These are phyloP conservation scores for Ladona fulva DNA, from an alignment of 1,140 invertebrate species.

Conservation along the genomic window DNA sequence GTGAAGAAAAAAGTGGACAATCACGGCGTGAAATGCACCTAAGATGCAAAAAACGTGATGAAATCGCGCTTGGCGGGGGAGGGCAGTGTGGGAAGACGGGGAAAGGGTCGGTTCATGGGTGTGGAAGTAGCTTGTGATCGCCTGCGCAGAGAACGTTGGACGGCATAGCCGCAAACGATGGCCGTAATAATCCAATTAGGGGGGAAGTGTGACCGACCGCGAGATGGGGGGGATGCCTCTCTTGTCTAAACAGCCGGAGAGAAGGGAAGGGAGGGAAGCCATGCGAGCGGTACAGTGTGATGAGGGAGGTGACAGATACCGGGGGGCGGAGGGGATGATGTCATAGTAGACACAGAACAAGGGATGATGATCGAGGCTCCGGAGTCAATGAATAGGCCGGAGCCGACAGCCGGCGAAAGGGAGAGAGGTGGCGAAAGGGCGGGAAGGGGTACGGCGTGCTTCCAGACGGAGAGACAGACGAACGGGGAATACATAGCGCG, in stretches of 20 bases:
- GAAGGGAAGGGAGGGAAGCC: not conserved
- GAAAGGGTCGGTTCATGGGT: too few relatives aligned
- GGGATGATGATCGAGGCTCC: not conserved
- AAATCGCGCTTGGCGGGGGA: not conserved
- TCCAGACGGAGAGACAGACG: too few relatives aligned
- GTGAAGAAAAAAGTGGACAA: too few relatives aligned
- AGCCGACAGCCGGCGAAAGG: not conserved
- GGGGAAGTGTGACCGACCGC: not conserved
- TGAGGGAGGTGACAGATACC: not conserved
- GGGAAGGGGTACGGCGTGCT: not conserved
- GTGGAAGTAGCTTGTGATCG: constrained; percentile 2
- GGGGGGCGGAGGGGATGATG: not conserved
- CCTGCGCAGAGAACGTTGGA: not conserved
- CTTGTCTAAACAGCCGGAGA: not conserved
- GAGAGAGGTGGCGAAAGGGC: not conserved
- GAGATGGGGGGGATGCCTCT: not conserved
- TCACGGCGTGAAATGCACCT: too few relatives aligned
- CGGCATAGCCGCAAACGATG: not conserved
- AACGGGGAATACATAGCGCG: not conserved
- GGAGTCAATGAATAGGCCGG: not conserved
- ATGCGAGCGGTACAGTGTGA: not conserved
- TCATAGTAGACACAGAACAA: not conserved
- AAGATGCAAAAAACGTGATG: not conserved
- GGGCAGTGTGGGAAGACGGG: not conserved
- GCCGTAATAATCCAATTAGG: constrained; percentile 5